Base-by-base conservation (phyloP, 2,888 invertebrate species). In the Hofmannophila pseudospretella region DNA sequence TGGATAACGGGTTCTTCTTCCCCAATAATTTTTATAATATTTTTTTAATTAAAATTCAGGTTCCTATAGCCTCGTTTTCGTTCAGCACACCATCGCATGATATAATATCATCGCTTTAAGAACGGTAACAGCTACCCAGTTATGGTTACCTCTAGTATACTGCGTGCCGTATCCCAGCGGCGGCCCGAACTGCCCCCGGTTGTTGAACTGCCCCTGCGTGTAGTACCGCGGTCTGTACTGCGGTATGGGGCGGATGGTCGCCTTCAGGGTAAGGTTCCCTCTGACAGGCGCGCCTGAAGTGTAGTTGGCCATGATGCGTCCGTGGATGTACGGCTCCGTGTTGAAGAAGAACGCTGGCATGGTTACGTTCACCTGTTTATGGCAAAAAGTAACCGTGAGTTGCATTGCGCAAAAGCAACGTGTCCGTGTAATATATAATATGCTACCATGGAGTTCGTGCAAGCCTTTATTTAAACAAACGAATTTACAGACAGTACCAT, bases 271-370 rank as follows among this genome's bases (percentile, higher is more conserved):
- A 11, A 97, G 89, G 82, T 97, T 97, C 5, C 97, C 97, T 22
- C 88, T 88, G 0, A 97, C 96, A 0, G 97, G 96, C 14, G 93
- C 94, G 1, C 98, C 98, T 41, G 96, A 96, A 1, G 97, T 97
- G 67, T 97, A 97, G 90, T 98, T 98, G 0, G 98, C 97, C 91
- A 95, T 94, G 1, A 98, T 90, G 1, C 92, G 90, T 0, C 98
- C 98, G 61, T 92, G 90, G 61, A 98, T 92, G 61, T 87, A 96
- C 7, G 88, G 90, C 56, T 96, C 96, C 12, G 93, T 93, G 58
- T 94, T 94, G 71, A 97, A 94, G 84, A 98, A 95, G 74, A 96
- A 97, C 0, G 97, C 94, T 0, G 97, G 96, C 93, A 97, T 96
- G 0, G 96, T 97, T 0, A 98, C 96, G 75, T 98, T 98, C 1